Evolutionary conservation across 1,140 invertebrate genomes (phyloP).

Genomic region (Pararge aegeria): DNA sequence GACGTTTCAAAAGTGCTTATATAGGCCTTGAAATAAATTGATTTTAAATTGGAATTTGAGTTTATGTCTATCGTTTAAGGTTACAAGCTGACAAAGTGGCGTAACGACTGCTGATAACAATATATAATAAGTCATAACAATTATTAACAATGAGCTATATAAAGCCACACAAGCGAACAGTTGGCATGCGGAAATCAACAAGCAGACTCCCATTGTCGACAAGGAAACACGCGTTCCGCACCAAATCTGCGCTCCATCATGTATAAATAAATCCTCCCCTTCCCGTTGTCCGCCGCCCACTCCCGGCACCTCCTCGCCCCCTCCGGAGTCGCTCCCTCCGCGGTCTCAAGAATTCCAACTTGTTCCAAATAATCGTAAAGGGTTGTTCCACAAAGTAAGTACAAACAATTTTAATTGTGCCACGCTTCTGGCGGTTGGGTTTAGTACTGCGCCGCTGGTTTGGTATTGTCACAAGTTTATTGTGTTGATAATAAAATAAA

Average conservation of each 20-base stretch:
- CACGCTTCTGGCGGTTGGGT: conserved; percentile 13
- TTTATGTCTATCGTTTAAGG: too few species aligned
- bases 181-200: conserved; percentile 2
- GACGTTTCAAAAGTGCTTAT: too few species aligned
- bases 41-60: too few species aligned
- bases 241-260: conserved; percentile 34
- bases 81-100: too few species aligned
- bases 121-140: too few species aligned
- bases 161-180: background rate
- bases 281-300: background rate
- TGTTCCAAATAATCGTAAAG: conserved; percentile 22
- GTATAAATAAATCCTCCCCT: conserved; percentile 28
- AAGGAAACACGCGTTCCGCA: conserved; percentile 23
- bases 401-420: conserved; percentile 29
- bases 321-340: conserved; percentile 13
- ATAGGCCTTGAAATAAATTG: too few species aligned
- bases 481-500: conserved; percentile 18
- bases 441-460: background rate
- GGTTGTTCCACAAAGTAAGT: conserved; percentile 20
- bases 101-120: too few species aligned
- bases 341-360: conserved; percentile 23
- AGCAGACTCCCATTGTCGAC: conserved; percentile 23
- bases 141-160: background rate
- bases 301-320: background rate
- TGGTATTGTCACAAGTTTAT: conserved; percentile 20